Conservation (phyloP, 2,888 invertebrate genomes). For the Ceriagrion tenellum region DNA sequence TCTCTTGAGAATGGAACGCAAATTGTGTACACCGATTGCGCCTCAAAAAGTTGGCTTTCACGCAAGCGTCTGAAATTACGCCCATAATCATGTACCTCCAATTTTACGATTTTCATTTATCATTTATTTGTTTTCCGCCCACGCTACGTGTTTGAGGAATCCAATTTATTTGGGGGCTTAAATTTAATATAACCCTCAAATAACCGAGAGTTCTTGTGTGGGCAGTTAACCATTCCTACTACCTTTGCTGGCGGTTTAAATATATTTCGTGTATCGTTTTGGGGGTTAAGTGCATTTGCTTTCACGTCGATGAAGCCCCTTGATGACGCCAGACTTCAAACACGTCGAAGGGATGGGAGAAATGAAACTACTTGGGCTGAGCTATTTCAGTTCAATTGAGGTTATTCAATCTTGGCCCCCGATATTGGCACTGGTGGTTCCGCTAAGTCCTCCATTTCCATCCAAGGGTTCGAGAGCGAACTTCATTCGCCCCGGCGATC, state of each 20-base stretch:
- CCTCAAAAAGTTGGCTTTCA: no score
- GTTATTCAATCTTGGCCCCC: not conserved
- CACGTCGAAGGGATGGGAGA: not conserved
- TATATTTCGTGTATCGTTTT: conserved; percentile 3
- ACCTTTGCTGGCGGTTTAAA: not conserved
- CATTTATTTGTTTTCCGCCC: not conserved
- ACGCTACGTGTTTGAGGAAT: not conserved
- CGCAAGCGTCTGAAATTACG: no score
- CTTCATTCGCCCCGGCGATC: not conserved
- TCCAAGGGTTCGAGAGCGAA: not conserved
- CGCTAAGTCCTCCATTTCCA: not conserved
- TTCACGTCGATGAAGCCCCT: not conserved
- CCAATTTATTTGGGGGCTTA: not conserved
- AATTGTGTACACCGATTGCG: no score
- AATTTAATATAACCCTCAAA: not conserved
- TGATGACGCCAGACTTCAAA: conserved; percentile 20
- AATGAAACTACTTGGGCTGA: not conserved
- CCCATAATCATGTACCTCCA: no score
- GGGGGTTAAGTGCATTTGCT: conserved; percentile 6
- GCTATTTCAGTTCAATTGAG: conserved; percentile 13
- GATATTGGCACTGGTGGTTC: not conserved
- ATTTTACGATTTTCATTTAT: not conserved
- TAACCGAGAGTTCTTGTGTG: not conserved
- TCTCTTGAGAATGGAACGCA: no score
- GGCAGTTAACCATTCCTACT: not conserved